Base-by-base conservation (phyloP, 2,797 vertebrate genomes). In the Ctenosaura bakeri region DNA sequence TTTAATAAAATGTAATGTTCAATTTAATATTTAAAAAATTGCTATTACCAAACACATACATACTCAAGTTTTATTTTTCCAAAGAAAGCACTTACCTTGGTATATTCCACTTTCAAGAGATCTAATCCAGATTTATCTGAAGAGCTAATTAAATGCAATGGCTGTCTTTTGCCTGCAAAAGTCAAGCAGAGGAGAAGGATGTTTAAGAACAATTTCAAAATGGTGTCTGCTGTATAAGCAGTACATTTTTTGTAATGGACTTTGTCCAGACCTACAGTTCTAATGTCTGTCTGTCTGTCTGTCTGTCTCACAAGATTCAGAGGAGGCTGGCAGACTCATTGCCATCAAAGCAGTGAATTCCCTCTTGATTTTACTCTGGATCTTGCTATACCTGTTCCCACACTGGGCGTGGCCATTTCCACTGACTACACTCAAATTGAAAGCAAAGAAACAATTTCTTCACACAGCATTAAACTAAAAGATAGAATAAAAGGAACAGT, bases 51-150 rank as follows among this genome's bases (percentile, higher is more conserved):
- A 18, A 29, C 20, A 4, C 1, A 0, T 74, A 29, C 10, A 80
- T 82, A 92, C 78, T 77, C 62, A 59, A 18, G 26, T 10, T 26
- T 62, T 85, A 0, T 42, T 42, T 42, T 46, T 46, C 42, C 56
- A 13, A 89, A 90, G 38, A 35, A 73, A 1, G 18, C 4, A 12
- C 92, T 96, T 97, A 99, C 99, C 98, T 98, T 99, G 95, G 97
- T 95, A 93, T 98, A 99, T 90, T 99, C 98, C 93, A 99, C 98
- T 97, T 99, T 99, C 94, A 99, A 97, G 86, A 99, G 98, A 95
- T 99, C 97, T 87, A 98, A 97, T 89, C 97, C 97, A 92, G 97
- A 96, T 93, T 98, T 97, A 95, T 99, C 98, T 18, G 98, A 98
- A 87, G 98, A 99, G 87, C 97, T 98, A 93, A 99, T 98, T 79